A percentile compares a stretch with the other conserved stretches of the same genome.
Evolutionary conservation across 1,140 invertebrate genomes (phyloP).

Genomic region (Heliothis virescens): DNA sequence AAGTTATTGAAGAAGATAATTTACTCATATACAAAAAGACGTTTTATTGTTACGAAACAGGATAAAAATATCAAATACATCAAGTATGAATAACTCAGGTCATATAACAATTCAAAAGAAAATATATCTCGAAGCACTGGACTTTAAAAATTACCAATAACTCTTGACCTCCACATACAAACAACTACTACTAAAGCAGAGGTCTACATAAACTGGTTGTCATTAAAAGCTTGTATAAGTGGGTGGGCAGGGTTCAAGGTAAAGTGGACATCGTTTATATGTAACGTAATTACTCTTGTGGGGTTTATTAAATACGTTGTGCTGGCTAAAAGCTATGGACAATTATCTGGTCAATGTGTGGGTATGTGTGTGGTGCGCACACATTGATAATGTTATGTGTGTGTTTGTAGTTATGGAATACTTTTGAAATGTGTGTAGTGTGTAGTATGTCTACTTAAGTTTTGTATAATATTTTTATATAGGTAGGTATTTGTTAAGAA

Average conservation of each 20-base stretch:
- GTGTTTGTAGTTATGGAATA: too few relatives aligned
- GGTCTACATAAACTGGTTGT: background rate
- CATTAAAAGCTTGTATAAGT: slow-evolving; percentile 13
- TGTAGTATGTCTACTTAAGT: too few relatives aligned
- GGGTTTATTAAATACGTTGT: slow-evolving; percentile 36
- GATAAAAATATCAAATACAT: too few relatives aligned
- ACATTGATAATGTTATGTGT: background rate
- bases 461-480: too few relatives aligned
- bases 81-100: too few relatives aligned
- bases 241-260: slow-evolving; percentile 24
- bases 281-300: slow-evolving; percentile 22
- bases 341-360: slow-evolving; percentile 7
- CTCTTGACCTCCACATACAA: background rate
- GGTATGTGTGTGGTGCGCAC: background rate
- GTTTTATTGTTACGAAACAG: too few relatives aligned
- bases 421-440: too few relatives aligned
- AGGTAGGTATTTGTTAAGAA: too few relatives aligned
- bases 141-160: background rate
- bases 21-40: too few relatives aligned
- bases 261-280: slow-evolving; percentile 29
- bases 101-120: too few relatives aligned
- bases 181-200: background rate
- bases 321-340: slow-evolving; percentile 35
- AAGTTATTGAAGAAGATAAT: too few relatives aligned
- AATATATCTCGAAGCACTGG: background rate